These are phyloP conservation scores for Oreonectes daqikongensis DNA, from an alignment of 2,797 vertebrate genomes.

Conservation along the genomic window DNA sequence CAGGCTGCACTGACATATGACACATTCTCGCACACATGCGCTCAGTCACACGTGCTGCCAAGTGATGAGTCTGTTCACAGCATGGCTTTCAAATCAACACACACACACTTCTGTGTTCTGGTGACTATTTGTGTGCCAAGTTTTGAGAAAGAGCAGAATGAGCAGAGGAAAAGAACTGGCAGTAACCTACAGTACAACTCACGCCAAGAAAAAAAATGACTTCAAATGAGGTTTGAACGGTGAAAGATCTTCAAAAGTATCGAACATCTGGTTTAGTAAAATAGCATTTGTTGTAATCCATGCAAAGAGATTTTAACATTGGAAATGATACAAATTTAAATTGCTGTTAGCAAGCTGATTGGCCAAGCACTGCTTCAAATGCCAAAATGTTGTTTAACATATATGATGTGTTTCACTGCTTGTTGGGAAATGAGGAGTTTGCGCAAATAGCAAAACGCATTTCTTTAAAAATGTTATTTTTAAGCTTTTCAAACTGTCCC, in stretches of 20 bases:
- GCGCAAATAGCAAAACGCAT: too few species aligned
- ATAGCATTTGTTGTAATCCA: too few species aligned
- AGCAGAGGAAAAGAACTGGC: constrained; percentile 37
- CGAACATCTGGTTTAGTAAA: constrained; percentile 19
- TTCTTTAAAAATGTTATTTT: too few species aligned
- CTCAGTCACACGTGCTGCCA: constrained; percentile 9
- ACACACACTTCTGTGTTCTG: constrained; percentile 20
- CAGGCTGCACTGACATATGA: constrained; percentile 38
- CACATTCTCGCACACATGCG: constrained; percentile 29
- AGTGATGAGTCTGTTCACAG: constrained; percentile 46
- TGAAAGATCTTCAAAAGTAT: constrained; percentile 3
- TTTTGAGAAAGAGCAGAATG: constrained; percentile 40
- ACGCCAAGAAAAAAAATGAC: constrained; percentile 7
- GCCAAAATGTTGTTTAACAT: too few species aligned
- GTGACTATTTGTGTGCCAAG: constrained; percentile 32
- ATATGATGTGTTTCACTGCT: not conserved
- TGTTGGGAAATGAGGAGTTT: too few species aligned
- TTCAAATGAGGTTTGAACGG: not conserved
- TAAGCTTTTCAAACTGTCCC: too few species aligned
- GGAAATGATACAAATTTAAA: too few species aligned
- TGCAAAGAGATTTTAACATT: not conserved
- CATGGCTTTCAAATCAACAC: constrained; percentile 50
- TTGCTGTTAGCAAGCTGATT: too few species aligned
- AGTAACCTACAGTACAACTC: constrained; percentile 13
- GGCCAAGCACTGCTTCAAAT: too few species aligned